Evolutionary conservation across 1,140 invertebrate species (phyloP), one percentile per base, ranked within the genome.

Genomic region (Hylyphantes graminicola): DNA sequence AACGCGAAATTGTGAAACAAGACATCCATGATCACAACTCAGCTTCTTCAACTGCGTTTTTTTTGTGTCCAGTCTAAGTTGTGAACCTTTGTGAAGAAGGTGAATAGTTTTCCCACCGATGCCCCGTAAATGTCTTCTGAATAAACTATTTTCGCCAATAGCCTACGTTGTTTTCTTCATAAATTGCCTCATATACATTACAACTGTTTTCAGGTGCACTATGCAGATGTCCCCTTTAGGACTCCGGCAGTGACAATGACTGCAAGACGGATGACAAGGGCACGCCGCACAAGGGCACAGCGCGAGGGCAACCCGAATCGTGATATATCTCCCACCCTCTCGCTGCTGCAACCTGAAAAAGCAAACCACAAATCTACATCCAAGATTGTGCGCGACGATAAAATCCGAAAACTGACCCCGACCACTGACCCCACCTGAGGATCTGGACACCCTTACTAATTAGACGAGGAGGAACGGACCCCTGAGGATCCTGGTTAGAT

Each of bases 391-490:
- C 21, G 53, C 48, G 35, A 59, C 79, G 79, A 81, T 81, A 81
- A 81, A 81, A 73, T 35, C 35, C 35, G 13, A 17, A 74, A 74
- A 67, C 65, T 78, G 76, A 78, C 65, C 67, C 63, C 35, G 19
- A 70, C 15, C 65, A 57, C n/a, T 80, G 79, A 81, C 67, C 68
- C 67, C 57, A 63, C 57, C 48, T 53, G 78, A 68, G 51, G 67
- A 81, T 57, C 79, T 81, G 79, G 79, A 81, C 79, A 81, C 79
- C 65, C 79, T 81, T 81, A 81, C 79, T 81, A 81, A 81, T 81
- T 81, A 81, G 79, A 73, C 63, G 35, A 35, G 35, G 35, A 35
- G 35, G 35, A 35, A 35, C 35, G 35, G 35, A 35, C 35, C 35
- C 35, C 35, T 35, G 35, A 35, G 35, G 35, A 35, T 35, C 35